Percentiles rank a stretch among this genome's conserved stretches.
Conservation (phyloP, 2,113 vertebrate genomes). For the Strigops habroptila region DNA sequence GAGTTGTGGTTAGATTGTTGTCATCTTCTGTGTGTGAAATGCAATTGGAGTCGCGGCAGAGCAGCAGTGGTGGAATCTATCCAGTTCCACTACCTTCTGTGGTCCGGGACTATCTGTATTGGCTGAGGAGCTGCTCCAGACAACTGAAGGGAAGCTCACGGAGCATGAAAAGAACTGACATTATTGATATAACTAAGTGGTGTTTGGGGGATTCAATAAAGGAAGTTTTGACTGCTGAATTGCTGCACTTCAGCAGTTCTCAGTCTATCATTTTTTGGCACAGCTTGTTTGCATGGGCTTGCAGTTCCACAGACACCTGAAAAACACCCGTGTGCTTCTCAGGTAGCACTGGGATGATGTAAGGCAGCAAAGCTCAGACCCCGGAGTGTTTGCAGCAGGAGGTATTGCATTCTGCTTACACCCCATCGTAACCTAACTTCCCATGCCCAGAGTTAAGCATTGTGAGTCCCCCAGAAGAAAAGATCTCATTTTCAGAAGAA, state of each 20-base stretch:
- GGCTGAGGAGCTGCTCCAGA: constrained; percentile 35
- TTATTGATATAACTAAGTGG: constrained; percentile 57
- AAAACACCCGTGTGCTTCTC: neutral
- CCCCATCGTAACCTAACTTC: accelerated
- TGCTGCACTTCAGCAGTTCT: constrained; percentile 49
- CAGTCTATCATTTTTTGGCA: constrained; percentile 71
- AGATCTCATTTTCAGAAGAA: neutral
- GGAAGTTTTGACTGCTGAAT: constrained; percentile 69
- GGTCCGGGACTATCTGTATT: neutral
- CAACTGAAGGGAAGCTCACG: neutral
- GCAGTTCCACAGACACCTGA: neutral
- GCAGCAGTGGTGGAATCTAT: neutral
- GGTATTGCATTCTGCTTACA: neutral
- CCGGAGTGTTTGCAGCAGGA: neutral
- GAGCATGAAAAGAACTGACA: constrained; percentile 33
- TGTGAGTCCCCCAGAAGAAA: neutral
- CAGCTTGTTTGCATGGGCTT: neutral
- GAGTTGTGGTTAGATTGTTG: neutral
- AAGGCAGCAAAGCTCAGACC: neutral
- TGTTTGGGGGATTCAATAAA: constrained; percentile 67
- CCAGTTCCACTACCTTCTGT: neutral
- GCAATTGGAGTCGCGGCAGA: neutral
- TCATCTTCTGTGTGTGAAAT: constrained; percentile 22
- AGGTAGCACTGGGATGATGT: neutral
- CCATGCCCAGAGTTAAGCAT: neutral